Conservation (phyloP, 2,797 vertebrate genomes). For the Tenualosa thibaudeaui region DNA sequence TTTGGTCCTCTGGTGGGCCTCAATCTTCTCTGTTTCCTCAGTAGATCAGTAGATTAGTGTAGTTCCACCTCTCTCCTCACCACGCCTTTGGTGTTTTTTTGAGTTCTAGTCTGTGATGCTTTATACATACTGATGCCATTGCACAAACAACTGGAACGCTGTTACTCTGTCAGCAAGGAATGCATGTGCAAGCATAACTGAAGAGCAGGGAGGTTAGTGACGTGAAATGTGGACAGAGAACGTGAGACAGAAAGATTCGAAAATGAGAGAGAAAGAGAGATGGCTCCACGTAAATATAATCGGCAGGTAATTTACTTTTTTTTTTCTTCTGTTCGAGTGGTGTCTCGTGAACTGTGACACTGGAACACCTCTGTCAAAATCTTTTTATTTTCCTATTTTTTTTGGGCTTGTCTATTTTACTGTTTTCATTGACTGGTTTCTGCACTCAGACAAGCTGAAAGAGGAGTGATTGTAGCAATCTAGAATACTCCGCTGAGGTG, state of each 20-base stretch:
- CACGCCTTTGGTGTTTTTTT: neutral
- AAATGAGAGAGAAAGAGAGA: neutral
- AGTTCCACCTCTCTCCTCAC: neutral
- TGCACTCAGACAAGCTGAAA: neutral
- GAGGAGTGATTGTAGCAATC: neutral
- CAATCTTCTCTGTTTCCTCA: neutral
- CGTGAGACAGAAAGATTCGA: neutral
- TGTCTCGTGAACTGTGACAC: neutral
- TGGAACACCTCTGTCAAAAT: neutral
- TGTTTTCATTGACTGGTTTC: neutral
- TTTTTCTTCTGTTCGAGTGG: neutral
- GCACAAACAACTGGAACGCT: neutral
- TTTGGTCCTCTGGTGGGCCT: neutral
- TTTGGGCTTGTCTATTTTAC: neutral
- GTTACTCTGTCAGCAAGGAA: conserved; percentile 10
- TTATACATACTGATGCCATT: neutral
- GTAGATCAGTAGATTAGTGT: neutral
- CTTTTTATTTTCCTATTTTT: too few species aligned
- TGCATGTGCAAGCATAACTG: neutral
- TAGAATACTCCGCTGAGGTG: neutral
- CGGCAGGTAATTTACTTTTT: neutral
- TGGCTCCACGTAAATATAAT: neutral
- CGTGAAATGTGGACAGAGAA: neutral
- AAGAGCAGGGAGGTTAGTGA: neutral
- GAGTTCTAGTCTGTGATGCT: neutral